Base-by-base conservation (phyloP, 1,140 invertebrate species). In the Idris sp. region DNA sequence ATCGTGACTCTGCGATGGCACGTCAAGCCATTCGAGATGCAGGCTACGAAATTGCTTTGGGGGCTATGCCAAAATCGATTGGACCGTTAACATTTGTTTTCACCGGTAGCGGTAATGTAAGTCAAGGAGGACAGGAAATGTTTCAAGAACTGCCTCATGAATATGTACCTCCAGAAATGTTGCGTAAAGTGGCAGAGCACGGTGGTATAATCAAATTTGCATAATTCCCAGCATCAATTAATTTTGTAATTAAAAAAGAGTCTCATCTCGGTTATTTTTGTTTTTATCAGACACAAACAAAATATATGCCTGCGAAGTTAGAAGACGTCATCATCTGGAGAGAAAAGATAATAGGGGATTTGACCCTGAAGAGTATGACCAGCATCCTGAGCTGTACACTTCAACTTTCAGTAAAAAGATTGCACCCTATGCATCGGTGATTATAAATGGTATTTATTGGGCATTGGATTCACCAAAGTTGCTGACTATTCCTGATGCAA, bases 361-460 rank as follows among this genome's bases (percentile, higher is more conserved):
- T 81, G 94, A 99, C 86, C 88, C 92, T 5, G 91, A 93, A 28
- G 98, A 99, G 81, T 99, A 98, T 85, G 94, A 97, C 46, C 90
- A 95, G 73, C 92, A 95, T 84, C 98, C 98, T 1, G 95, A 98
- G 78, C 88, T 92, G 79, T 99, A 99, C 81, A 96, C 95, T 56
- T 99, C 98, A 5, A 97, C 94, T 2, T 99, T 99, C 84, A 96
- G 95, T 68, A 95, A 97, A 82, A 98, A 96, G 86, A 98, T 99
- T 73, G 98, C 98, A 0, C 97, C 98, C 0, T 99, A 98, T 83
- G 97, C 98, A 0, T 98, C 97, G 0, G 95, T 98, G 0, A 95
- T 99, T 41, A 91, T 99, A 1, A 99, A 99, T 83, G 96, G 98
- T 4, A 99, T 99, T 71, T 99, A 99, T 85, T 99, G 97, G 97